Evolutionary conservation across 1,140 invertebrate genomes (phyloP).

Genomic region (Cardiocondyla obscurior): DNA sequence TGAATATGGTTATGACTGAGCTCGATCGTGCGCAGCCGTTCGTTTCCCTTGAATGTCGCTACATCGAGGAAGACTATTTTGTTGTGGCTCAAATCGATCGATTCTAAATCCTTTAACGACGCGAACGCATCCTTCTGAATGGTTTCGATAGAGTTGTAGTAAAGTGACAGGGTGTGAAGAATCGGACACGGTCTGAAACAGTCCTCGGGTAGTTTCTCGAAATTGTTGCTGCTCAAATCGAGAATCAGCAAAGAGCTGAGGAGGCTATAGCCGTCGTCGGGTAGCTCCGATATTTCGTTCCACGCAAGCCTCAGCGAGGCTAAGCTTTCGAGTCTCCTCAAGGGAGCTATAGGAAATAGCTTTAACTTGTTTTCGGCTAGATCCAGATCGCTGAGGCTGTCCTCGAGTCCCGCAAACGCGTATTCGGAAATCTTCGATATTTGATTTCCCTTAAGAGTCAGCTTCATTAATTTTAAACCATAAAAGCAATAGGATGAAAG

Average conservation of each 20-base stretch:
- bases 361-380: constrained; percentile 93
- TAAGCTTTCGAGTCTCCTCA: constrained; percentile 90
- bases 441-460: constrained; percentile 93
- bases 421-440: constrained; percentile 92
- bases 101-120: constrained; percentile 90
- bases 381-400: constrained; percentile 91
- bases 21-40: constrained; percentile 91
- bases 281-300: constrained; percentile 91
- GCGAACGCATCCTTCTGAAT: constrained; percentile 91
- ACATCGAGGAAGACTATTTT: constrained; percentile 90
- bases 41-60: constrained; percentile 90
- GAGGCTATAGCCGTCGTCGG: constrained; percentile 88
- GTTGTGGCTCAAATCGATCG: constrained; percentile 94
- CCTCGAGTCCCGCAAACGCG: constrained; percentile 93
- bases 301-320: constrained; percentile 90
- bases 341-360: constrained; percentile 90
- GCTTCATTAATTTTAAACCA: constrained; percentile 90
- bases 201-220: constrained; percentile 89
- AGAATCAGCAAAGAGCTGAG: constrained; percentile 90
- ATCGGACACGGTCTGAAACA: constrained; percentile 92
- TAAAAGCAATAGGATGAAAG: constrained; percentile 94
- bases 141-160: constrained; percentile 91
- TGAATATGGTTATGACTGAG: constrained; percentile 95
- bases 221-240: constrained; percentile 94
- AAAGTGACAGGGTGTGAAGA: constrained; percentile 91